These are phyloP conservation scores for Erannis defoliaria DNA, from an alignment of 2,888 invertebrate species.

Conservation along the genomic window DNA sequence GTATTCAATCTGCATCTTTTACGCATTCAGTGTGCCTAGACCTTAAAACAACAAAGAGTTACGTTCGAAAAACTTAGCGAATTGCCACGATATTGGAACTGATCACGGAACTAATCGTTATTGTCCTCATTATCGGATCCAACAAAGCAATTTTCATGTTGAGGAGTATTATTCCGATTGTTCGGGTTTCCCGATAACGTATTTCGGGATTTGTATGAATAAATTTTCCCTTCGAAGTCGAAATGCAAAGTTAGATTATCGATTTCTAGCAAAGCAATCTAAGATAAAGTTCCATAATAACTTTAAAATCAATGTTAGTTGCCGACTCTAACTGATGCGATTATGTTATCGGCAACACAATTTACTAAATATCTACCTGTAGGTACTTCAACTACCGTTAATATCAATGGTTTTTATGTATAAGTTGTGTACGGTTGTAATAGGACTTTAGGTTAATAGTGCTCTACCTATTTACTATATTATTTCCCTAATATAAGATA, in stretches of 20 bases:
- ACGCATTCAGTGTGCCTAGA: background rate
- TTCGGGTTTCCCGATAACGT: constrained; percentile 14
- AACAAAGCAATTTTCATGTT: constrained; percentile 11
- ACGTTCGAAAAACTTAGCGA: constrained; percentile 21
- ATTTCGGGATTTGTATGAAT: constrained; percentile 21
- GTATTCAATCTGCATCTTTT: background rate
- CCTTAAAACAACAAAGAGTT: constrained; percentile 14
- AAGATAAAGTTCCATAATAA: too few species aligned
- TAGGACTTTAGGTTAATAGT: too few species aligned
- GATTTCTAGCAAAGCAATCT: background rate
- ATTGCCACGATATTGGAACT: constrained; percentile 18
- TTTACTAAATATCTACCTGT: too few species aligned
- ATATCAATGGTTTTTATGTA: too few species aligned
- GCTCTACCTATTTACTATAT: too few species aligned
- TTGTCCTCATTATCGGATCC: constrained; percentile 18
- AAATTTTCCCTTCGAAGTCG: constrained; percentile 19
- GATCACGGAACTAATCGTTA: constrained; percentile 34
- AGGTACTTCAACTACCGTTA: too few species aligned
- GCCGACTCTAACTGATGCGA: background rate
- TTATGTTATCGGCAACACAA: too few species aligned
- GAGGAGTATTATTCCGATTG: constrained; percentile 2
- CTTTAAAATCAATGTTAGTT: too few species aligned
- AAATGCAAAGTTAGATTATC: constrained; percentile 3
- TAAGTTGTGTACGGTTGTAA: too few species aligned
- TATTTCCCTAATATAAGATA: too few species aligned